Evolutionary conservation across 2,888 invertebrate genomes (phyloP).

Genomic region (Cataglyphis altisquamis): DNA sequence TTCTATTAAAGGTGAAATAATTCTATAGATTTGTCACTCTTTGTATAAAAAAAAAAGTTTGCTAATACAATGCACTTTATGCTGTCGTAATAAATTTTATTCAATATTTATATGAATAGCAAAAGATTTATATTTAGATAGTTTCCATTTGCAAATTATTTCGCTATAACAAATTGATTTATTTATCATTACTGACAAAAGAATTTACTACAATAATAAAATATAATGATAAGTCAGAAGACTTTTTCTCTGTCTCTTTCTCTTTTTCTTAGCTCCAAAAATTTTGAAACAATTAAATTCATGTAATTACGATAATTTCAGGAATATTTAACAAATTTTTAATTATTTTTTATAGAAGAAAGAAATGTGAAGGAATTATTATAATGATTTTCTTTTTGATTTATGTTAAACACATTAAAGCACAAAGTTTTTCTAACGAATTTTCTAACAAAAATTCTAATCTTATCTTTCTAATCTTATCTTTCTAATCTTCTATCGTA

Average conservation of each 20-base stretch:
- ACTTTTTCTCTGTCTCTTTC: neutral
- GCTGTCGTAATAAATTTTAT: neutral
- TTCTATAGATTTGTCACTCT: neutral
- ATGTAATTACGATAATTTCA: no score
- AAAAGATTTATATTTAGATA: neutral
- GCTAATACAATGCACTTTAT: neutral
- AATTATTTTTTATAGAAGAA: neutral
- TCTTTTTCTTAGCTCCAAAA: neutral
- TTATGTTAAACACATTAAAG: neutral
- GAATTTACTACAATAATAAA: neutral
- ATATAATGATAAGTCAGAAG: neutral
- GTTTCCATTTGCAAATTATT: constrained; percentile 7
- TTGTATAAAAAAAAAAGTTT: neutral
- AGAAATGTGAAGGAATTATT: neutral
- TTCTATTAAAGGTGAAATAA: neutral
- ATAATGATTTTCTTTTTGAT: neutral
- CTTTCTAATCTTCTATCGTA: no score
- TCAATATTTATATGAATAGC: neutral
- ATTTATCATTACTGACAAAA: neutral
- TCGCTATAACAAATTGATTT: neutral
- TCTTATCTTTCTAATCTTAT: no score
- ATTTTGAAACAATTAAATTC: neutral
- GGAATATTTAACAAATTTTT: neutral
- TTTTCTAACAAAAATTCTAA: neutral
- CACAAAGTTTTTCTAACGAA: neutral